Percentiles rank a stretch among this genome's conserved stretches.
These are phyloP conservation scores for Drosophila lutescens DNA, from an alignment of 2,888 invertebrate species.

Conservation along the genomic window DNA sequence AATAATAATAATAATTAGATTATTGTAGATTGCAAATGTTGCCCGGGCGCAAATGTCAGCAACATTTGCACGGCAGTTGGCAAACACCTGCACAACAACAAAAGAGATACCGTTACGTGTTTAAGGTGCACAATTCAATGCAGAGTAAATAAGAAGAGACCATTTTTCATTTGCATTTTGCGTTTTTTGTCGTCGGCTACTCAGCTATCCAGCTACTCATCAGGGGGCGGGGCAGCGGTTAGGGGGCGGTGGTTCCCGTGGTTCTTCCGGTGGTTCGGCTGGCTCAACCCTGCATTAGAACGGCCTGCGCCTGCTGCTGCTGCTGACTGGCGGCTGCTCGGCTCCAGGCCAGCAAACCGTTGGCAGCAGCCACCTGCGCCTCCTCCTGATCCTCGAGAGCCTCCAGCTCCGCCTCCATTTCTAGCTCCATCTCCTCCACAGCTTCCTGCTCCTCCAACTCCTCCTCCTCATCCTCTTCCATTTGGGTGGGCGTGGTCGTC, in stretches of 20 bases:
- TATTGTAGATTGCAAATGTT: constrained; percentile 79
- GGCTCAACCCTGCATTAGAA: constrained; percentile 57
- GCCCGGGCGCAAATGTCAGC: constrained; percentile 75
- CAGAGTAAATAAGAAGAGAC: constrained; percentile 79
- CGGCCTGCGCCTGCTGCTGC: constrained; percentile 48
- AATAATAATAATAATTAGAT: constrained; percentile 63
- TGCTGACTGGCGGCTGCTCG: constrained; percentile 63
- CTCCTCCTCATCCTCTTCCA: constrained; percentile 13
- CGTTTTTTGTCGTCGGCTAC: constrained; percentile 14
- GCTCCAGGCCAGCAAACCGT: constrained; percentile 69
- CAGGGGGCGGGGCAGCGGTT: background rate
- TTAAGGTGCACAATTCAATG: constrained; percentile 69
- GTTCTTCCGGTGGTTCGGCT: constrained; percentile 7
- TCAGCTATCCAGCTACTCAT: too few relatives aligned
- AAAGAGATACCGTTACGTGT: constrained; percentile 77
- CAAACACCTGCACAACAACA: constrained; percentile 79
- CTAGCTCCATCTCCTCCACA: constrained; percentile 7
- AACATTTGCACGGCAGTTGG: constrained; percentile 79
- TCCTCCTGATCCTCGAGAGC: constrained; percentile 12
- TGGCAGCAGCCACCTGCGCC: constrained; percentile 69
- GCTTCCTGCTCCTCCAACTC: constrained; percentile 7
- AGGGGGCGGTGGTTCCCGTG: background rate
- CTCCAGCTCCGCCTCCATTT: constrained; percentile 26
- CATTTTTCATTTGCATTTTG: constrained; percentile 58
- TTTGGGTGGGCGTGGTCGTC: constrained; percentile 38